Conservation (phyloP, 2,888 invertebrate genomes). For the Lampropteryx suffumata region DNA sequence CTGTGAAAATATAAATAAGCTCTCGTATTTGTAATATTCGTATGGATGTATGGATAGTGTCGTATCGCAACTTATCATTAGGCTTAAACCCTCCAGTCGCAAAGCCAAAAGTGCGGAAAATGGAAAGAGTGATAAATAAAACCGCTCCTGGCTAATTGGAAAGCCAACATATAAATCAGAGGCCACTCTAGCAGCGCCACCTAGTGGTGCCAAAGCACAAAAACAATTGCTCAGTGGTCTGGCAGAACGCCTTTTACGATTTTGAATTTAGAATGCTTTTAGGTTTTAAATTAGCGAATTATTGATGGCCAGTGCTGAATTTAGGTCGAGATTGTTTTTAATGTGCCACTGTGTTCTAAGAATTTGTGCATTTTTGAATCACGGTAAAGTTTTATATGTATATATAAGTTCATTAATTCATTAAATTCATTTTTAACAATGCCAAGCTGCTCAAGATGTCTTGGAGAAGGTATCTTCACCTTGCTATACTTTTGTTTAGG, state of each 20-base stretch:
- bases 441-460: too few species aligned
- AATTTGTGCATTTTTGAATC: too few species aligned
- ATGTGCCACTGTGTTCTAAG: too few species aligned
- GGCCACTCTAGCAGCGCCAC: conserved; percentile 48
- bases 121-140: conserved; percentile 76
- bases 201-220: conserved; percentile 35
- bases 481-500: too few species aligned
- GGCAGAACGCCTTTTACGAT: conserved; percentile 41
- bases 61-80: conserved; percentile 32
- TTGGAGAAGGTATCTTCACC: too few species aligned
- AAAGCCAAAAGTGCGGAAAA: conserved; percentile 68
- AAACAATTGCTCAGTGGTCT: conserved; percentile 41
- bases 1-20: too few species aligned
- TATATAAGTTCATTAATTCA: too few species aligned
- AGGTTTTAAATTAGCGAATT: conserved; percentile 24
- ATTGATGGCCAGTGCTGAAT: conserved; percentile 18
- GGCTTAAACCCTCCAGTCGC: conserved; percentile 5
- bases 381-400: too few species aligned
- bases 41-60: conserved; percentile 11
- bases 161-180: conserved; percentile 75
- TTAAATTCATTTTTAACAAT: too few species aligned
- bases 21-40: too few species aligned
- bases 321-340: too few species aligned
- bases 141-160: conserved; percentile 73
- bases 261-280: conserved; percentile 31